Evolutionary conservation across 1,140 invertebrate species (phyloP).

Genomic region (Belonocnema kinseyi): DNA sequence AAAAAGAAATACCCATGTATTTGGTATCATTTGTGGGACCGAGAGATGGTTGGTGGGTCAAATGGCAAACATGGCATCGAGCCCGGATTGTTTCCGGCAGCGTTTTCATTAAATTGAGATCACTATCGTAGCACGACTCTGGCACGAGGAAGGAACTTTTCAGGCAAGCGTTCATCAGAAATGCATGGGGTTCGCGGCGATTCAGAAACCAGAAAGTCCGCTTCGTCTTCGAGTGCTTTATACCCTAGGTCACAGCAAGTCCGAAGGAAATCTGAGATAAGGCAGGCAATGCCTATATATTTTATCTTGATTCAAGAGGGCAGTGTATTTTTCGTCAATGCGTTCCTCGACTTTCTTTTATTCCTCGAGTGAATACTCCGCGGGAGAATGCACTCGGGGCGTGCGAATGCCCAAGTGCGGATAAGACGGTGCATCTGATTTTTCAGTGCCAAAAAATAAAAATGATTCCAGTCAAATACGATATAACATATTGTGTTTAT

Average conservation of each 20-base stretch:
- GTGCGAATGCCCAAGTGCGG: conserved; percentile 66
- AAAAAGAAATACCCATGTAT: neutral
- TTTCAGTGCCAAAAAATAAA: conserved; percentile 57
- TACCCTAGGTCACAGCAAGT: conserved; percentile 44
- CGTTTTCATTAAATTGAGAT: conserved; percentile 71
- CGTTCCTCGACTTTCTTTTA: conserved; percentile 49
- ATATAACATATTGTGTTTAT: neutral
- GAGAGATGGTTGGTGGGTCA: conserved; percentile 10
- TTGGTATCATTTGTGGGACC: conserved; percentile 25
- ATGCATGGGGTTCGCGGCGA: conserved; percentile 67
- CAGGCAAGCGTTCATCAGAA: conserved; percentile 69
- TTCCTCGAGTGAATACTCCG: conserved; percentile 40
- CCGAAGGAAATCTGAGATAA: conserved; percentile 71
- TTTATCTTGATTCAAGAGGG: conserved; percentile 60
- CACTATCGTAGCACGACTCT: conserved; percentile 59
- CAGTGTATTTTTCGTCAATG: conserved; percentile 61
- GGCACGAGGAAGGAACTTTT: conserved; percentile 39
- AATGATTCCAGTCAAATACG: conserved; percentile 31
- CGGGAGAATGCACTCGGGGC: conserved; percentile 52
- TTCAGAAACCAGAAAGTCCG: conserved; percentile 54
- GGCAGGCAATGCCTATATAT: conserved; percentile 52
- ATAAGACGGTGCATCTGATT: conserved; percentile 47
- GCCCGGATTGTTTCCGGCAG: conserved; percentile 36
- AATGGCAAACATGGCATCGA: neutral
- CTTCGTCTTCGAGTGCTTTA: conserved; percentile 51